Evolutionary conservation across 1,140 invertebrate genomes (phyloP).

Genomic region (Sinonovacula constricta): DNA sequence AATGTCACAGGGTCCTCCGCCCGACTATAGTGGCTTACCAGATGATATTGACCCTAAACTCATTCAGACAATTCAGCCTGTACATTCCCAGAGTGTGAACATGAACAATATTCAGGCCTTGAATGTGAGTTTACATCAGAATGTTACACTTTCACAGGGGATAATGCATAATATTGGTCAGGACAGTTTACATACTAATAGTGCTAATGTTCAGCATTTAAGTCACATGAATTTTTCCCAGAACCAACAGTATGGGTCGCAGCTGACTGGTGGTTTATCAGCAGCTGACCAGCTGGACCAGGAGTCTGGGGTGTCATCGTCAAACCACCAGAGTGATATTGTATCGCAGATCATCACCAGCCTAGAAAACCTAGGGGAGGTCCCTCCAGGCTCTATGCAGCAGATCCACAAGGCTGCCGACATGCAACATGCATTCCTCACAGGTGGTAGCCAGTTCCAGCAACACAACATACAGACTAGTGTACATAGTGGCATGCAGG

Average conservation of each 20-base stretch:
- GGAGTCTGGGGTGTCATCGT: background rate
- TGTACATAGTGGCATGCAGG: slow-evolving; percentile 30
- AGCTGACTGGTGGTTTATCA: slow-evolving; percentile 14
- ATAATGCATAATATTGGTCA: slow-evolving; percentile 19
- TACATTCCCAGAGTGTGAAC: slow-evolving; percentile 34
- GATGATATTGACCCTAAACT: background rate
- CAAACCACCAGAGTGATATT: slow-evolving; percentile 27
- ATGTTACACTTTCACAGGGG: no score
- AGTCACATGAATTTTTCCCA: slow-evolving; percentile 24
- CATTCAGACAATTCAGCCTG: slow-evolving; percentile 1
- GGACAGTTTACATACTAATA: slow-evolving; percentile 1
- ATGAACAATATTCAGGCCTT: slow-evolving; percentile 24
- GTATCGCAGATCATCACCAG: slow-evolving; percentile 63
- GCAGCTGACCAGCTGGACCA: background rate
- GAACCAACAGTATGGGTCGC: slow-evolving; percentile 26
- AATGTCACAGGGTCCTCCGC: slow-evolving; percentile 25
- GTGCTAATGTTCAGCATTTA: slow-evolving; percentile 3
- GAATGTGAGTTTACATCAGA: slow-evolving; percentile 2
- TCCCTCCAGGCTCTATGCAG: slow-evolving; percentile 42
- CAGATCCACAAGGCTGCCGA: slow-evolving; percentile 31
- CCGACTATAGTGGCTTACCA: background rate
- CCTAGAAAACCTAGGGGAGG: slow-evolving; percentile 55
- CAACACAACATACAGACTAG: background rate
- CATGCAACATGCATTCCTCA: background rate
- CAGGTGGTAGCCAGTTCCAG: slow-evolving; percentile 17